Percentiles rank a stretch among this genome's conserved stretches.
phyloP scores from a whole-genome alignment of 2,888 invertebrate genomes.

The Tipula unca region DNA sequence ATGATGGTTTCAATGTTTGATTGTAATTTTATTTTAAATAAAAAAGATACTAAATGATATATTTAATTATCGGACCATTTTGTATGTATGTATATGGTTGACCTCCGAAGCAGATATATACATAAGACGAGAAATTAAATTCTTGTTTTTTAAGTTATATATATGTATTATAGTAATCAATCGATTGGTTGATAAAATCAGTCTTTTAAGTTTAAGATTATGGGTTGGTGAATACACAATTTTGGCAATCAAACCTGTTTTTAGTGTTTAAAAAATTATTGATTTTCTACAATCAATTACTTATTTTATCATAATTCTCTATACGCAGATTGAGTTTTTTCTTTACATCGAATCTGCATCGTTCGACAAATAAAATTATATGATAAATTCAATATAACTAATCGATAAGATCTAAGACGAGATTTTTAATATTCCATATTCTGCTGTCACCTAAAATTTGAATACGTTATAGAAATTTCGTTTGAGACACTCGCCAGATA shows the following conservation, averaged over 20 bases:
- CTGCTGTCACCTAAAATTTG: too few species aligned
- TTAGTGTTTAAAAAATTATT: too few species aligned
- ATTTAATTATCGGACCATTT: neutral
- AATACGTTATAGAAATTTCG: too few species aligned
- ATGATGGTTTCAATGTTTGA: neutral
- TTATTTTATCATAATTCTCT: too few species aligned
- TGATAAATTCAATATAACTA: too few species aligned
- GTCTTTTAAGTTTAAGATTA: neutral
- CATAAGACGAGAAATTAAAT: neutral
- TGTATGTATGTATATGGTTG: neutral
- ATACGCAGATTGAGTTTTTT: too few species aligned
- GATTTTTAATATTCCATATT: too few species aligned
- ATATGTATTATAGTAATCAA: neutral
- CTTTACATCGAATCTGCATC: too few species aligned
- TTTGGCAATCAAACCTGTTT: neutral
- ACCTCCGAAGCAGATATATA: neutral
- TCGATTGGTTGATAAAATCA: neutral
- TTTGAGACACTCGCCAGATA: too few species aligned
- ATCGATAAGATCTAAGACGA: too few species aligned
- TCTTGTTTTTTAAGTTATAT: neutral
- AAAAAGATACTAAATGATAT: neutral
- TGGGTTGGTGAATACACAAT: neutral
- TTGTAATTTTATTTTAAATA: neutral
- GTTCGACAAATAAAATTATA: too few species aligned
- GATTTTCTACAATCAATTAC: too few species aligned